Evolutionary conservation across 2,113 vertebrate genomes (phyloP), one percentile per base, ranked within the genome.

Genomic region (Xiphias gladius): DNA sequence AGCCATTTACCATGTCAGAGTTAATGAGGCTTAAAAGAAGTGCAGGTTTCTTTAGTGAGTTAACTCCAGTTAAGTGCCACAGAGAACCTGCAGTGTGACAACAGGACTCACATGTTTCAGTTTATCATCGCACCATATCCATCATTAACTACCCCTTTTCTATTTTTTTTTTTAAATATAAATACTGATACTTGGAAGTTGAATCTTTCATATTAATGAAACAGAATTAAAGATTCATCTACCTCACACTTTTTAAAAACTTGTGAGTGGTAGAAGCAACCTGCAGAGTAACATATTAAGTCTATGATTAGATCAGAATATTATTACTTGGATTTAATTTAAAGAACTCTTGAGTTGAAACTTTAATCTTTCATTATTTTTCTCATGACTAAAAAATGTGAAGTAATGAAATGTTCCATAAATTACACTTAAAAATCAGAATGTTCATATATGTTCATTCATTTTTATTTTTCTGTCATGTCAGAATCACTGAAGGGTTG

Each of bases 1-100:
- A 79, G 71, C 54, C 76, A 62, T 82, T 88, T 80, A 61, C 62
- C 26, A 26, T 76, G 58, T 55, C 68, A 63, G 64, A 89, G 75
- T 84, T 90, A 91, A 90, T 88, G 78, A 89, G 86, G 85, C 76
- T 88, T 80, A 66, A 86, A 86, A 85, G 58, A 74, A 66, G 73
- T 32, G 43, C 54, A 32, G 66, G 76, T 79, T 74, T 92, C 62
- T 90, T 88, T 80, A 80, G 80, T 32, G 46, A 83, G 79, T 83
- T 87, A 83, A 91, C 82, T 89, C 41, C n/a, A 80, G 64, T 83
- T 78, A 85, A 87, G 67, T 41, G 52, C 24, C 35, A 52, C 28
- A 62, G 28, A 79, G 48, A 62, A 70, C 16, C 46, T 59, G 32
- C 54, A 46, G 20, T 55, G 46, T 75, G 70, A 84, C 78, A 79